phyloP scores from a whole-genome alignment of 2,113 vertebrate species.

The Brevimyrus niger region DNA sequence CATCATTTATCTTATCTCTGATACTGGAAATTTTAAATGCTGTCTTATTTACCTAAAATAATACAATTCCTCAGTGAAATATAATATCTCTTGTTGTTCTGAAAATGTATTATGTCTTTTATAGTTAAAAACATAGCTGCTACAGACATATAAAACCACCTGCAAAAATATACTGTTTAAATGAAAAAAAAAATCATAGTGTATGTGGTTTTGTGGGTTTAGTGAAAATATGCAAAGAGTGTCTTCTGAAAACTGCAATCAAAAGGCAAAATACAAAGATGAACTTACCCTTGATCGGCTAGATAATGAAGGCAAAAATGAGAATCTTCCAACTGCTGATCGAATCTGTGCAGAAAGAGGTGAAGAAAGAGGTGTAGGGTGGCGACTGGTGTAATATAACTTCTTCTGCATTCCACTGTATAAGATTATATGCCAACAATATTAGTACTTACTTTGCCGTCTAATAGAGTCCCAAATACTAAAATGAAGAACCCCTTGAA shows the following conservation, averaged over 20 bases:
- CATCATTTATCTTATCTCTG: not conserved
- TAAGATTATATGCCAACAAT: too few species aligned
- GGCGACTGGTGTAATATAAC: not conserved
- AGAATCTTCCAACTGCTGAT: slow-evolving; percentile 14
- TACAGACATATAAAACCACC: not conserved
- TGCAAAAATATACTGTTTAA: too few species aligned
- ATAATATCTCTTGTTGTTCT: not conserved
- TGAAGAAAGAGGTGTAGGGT: not conserved
- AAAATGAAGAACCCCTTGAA: slow-evolving; percentile 69
- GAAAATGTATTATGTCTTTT: not conserved
- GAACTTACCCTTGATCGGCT: slow-evolving; percentile 11
- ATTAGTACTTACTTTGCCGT: slow-evolving; percentile 30
- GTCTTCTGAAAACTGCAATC: not conserved
- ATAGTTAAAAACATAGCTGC: not conserved
- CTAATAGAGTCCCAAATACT: slow-evolving; percentile 63
- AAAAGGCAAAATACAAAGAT: not conserved
- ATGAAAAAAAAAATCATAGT: too few species aligned
- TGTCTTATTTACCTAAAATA: not conserved
- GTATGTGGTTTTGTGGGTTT: not conserved
- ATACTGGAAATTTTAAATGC: not conserved
- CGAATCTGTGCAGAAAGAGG: slow-evolving; percentile 6
- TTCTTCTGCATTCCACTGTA: too few species aligned
- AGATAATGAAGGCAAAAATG: not conserved
- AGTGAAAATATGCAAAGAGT: not conserved
- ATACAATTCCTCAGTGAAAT: not conserved